Percentiles rank a stretch among this genome's conserved stretches.
These are phyloP conservation scores for Cryptotermes secundus DNA, from an alignment of 1,140 invertebrate species.

Conservation along the genomic window DNA sequence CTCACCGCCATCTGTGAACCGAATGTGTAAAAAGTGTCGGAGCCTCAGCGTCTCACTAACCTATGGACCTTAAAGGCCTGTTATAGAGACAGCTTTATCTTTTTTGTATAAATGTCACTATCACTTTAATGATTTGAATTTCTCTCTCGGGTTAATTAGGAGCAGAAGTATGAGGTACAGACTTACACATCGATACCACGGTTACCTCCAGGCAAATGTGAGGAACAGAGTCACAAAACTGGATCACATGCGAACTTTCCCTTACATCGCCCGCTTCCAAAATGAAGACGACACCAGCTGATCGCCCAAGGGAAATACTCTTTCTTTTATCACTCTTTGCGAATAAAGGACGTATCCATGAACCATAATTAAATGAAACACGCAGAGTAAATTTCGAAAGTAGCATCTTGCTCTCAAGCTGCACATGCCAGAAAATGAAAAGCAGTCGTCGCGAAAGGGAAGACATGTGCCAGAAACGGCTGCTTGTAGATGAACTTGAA, in stretches of 20 bases:
- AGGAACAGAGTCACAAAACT: not conserved
- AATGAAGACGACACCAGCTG: not conserved
- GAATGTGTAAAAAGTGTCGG: no score
- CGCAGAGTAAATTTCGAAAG: not conserved
- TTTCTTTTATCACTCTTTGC: not conserved
- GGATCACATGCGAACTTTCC: not conserved
- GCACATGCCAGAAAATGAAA: not conserved
- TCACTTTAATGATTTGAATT: no score
- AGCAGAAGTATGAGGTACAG: not conserved
- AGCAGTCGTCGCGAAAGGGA: not conserved
- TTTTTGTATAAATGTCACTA: no score
- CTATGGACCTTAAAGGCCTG: no score
- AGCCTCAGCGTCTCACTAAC: no score
- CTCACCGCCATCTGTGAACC: no score
- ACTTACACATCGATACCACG: not conserved
- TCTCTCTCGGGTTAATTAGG: not conserved
- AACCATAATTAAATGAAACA: not conserved
- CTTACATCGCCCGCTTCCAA: not conserved
- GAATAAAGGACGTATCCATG: not conserved
- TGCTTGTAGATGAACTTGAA: not conserved
- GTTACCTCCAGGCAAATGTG: not conserved
- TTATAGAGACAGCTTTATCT: no score
- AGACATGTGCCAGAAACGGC: not conserved
- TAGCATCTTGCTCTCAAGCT: not conserved
- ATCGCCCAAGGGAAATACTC: not conserved